Evolutionary conservation across 2,113 vertebrate species (phyloP), one percentile per base, ranked within the genome.

Genomic region (Pangasianodon hypophthalmus): DNA sequence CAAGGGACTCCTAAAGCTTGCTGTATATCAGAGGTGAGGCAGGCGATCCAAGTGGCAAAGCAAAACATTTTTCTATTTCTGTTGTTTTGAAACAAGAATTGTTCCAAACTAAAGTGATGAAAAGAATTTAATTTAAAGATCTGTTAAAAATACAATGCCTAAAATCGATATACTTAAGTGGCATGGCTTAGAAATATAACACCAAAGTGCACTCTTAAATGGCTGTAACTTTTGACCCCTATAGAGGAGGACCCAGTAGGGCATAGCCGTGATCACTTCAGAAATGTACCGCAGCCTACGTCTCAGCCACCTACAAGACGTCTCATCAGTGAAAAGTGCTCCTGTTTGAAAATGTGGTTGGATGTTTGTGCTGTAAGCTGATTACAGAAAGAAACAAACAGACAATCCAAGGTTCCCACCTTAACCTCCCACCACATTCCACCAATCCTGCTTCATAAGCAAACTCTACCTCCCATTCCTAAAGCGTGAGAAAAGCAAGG

Each of bases 401-500:
- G 32, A 86, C 52, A 56, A 75, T 32, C 37, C 67, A 75, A 87
- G 26, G 82, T 29, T 84, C 58, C 77, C 81, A 60, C 52, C 69
- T 71, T 60, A n/a, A 64, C 44, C 71, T 85, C 80, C 88, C 69
- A 89, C 83, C n/a, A 79, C 82, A 89, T 89, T 85, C 87, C 80
- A 46, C 69, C 37, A 85, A 75, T 77, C n/a, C 54, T 64, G 29
- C 54, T 26, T 75, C 82, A 50, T 85, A 50, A 89, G 69, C 64
- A 69, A 56, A 67, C 24, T 46, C 26, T 58, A 84, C 69, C 71
- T 79, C 82, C 83, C 83, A 64, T 64, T 56, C 46, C 44, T 79
- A 19, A 13, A 58, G 29, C 44, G 44, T 85, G 88, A 50, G 54
- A 54, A 77, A 73, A 64, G 19, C 82, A 85, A 69, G 62, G 46